Conservation (phyloP, 2,797 vertebrate genomes). For the Peromyscus aztecus region DNA sequence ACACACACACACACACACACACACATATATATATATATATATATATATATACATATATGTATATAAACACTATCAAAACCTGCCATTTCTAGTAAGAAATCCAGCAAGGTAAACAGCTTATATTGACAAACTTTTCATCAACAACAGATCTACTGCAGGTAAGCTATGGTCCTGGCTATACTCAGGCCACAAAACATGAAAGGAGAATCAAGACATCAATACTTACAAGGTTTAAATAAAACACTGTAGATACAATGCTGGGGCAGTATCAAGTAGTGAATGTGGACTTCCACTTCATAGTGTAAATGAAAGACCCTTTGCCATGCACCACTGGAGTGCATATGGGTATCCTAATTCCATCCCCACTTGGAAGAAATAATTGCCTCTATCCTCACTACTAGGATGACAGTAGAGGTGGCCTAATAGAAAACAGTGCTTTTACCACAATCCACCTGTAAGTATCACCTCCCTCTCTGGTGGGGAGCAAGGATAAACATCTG, state of each 20-base stretch:
- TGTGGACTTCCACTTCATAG: neutral
- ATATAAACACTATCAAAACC: neutral
- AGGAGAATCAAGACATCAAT: neutral
- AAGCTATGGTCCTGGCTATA: neutral
- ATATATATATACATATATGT: too few species aligned
- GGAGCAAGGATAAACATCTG: neutral
- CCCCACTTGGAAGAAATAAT: neutral
- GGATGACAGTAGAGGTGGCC: neutral
- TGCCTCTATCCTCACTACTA: neutral
- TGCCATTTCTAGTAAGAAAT: neutral
- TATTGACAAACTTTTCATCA: neutral
- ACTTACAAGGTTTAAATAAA: neutral
- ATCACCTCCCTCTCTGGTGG: neutral
- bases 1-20: too few species aligned
- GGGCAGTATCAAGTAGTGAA: neutral
- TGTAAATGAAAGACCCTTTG: neutral
- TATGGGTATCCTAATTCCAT: neutral
- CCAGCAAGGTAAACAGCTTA: neutral
- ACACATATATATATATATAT: too few species aligned
- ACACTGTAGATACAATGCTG: neutral
- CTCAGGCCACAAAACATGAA: neutral
- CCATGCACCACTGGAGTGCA: neutral
- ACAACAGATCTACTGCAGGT: neutral
- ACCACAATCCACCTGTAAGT: neutral
- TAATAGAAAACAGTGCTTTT: neutral